Conservation (phyloP, 2,113 vertebrate species). For the Syngnathus floridae region DNA sequence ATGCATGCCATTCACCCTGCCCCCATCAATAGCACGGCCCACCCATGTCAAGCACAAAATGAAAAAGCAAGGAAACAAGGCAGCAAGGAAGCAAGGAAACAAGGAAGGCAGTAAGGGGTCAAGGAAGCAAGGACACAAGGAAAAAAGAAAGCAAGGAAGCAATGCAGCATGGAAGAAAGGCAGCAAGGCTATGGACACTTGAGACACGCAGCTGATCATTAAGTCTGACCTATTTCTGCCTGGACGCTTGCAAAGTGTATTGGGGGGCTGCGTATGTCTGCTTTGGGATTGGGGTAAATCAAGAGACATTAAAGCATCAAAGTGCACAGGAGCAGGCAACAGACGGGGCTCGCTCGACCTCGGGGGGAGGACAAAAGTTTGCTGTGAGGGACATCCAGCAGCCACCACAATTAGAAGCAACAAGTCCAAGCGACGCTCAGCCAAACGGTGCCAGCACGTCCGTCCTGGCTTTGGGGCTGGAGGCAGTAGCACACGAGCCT, state of each 20-base stretch:
- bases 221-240: slow-evolving; percentile 68
- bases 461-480: slow-evolving; percentile 22
- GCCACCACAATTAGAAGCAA: slow-evolving; percentile 52
- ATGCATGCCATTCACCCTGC: slow-evolving; percentile 61
- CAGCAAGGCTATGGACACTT: slow-evolving; percentile 45
- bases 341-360: slow-evolving; percentile 9
- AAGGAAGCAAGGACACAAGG: too few species aligned
- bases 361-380: not conserved
- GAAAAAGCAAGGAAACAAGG: slow-evolving; percentile 20
- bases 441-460: slow-evolving; percentile 35
- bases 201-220: slow-evolving; percentile 58
- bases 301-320: slow-evolving; percentile 44
- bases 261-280: slow-evolving; percentile 23
- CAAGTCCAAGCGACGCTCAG: slow-evolving; percentile 26
- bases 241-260: slow-evolving; percentile 28
- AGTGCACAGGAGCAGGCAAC: slow-evolving; percentile 21
- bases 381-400: slow-evolving; percentile 35
- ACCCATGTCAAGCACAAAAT: slow-evolving; percentile 58
- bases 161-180: too few species aligned
- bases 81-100: too few species aligned
- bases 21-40: slow-evolving; percentile 59
- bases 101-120: too few species aligned
- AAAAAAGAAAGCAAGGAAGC: too few species aligned
- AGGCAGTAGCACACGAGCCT: slow-evolving; percentile 19
- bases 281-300: slow-evolving; percentile 43